Percentiles rank a stretch among this genome's conserved stretches.
phyloP scores from a whole-genome alignment of 2,888 invertebrate genomes.

The Eupithecia abbreviata region DNA sequence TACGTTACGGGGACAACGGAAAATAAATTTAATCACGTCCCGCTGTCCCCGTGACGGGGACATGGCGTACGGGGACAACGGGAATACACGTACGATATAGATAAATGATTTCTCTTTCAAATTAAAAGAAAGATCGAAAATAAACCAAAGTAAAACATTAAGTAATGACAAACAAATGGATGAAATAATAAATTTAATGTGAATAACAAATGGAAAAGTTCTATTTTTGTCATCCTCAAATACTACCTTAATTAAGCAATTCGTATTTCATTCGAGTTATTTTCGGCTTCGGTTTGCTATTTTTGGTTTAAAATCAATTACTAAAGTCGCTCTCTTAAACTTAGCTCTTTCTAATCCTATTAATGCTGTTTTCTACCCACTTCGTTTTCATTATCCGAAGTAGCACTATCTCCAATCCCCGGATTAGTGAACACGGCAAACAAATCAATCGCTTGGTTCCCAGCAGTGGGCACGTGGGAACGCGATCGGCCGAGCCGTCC shows the following conservation, averaged over 20 bases:
- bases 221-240: not conserved
- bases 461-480: constrained; percentile 47
- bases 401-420: constrained; percentile 7
- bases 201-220: not conserved
- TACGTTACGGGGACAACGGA: no score
- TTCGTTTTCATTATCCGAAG: constrained; percentile 15
- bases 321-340: not conserved
- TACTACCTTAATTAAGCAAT: not conserved
- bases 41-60: no score
- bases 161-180: not conserved
- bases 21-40: no score
- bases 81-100: no score
- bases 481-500: constrained; percentile 34
- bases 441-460: constrained; percentile 40
- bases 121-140: not conserved
- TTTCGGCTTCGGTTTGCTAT: not conserved
- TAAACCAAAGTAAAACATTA: not conserved
- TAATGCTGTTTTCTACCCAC: not conserved
- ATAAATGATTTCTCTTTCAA: not conserved
- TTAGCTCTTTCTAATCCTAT: not conserved
- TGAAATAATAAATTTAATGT: not conserved
- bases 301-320: not conserved
- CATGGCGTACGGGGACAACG: no score
- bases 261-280: not conserved
- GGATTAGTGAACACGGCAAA: constrained; percentile 31